Percentiles rank a stretch among this genome's conserved stretches.
Conservation (phyloP, 2,113 vertebrate species). For the Mesocricetus auratus region DNA sequence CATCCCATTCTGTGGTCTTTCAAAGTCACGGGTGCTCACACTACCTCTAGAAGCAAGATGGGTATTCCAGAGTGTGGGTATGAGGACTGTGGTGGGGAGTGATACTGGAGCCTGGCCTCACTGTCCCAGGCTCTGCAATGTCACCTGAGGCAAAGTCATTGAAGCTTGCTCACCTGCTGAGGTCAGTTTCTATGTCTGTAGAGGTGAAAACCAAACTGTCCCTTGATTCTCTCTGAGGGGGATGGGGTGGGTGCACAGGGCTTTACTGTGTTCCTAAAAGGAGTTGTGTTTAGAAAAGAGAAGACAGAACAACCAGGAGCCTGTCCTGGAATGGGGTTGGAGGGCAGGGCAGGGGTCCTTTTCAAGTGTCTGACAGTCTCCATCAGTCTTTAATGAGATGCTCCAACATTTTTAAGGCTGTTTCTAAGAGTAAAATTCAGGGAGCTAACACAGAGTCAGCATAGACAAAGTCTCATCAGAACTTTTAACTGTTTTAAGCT, state of each 20-base stretch:
- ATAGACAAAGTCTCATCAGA: neutral
- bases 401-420: neutral
- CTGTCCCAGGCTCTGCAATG: neutral
- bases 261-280: neutral
- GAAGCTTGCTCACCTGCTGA: neutral
- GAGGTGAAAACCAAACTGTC: neutral
- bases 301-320: neutral
- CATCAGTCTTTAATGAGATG: too few species aligned
- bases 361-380: neutral
- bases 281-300: neutral
- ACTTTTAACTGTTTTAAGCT: neutral
- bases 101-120: neutral
- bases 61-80: neutral
- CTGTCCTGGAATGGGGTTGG: neutral
- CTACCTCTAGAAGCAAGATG: neutral
- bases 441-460: neutral
- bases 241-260: neutral
- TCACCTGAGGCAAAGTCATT: neutral
- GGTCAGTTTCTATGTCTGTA: neutral
- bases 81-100: rapidly evolving
- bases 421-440: neutral
- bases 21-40: neutral
- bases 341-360: neutral
- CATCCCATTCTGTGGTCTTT: too few species aligned
- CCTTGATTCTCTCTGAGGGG: neutral